These are phyloP conservation scores for Sus cebifrons DNA, from an alignment of 2,797 vertebrate genomes.

Conservation along the genomic window DNA sequence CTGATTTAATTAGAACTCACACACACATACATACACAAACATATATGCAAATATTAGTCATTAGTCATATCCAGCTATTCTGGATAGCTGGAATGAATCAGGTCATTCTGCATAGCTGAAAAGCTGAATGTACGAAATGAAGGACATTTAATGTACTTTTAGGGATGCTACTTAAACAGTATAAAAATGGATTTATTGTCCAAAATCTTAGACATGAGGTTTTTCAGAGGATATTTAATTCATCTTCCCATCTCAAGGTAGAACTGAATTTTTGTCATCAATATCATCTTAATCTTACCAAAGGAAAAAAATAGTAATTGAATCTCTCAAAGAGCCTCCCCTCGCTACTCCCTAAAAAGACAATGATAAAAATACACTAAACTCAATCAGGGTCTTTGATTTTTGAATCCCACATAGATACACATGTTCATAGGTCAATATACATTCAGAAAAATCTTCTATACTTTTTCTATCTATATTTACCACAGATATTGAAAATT, in stretches of 20 bases:
- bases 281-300: conserved; percentile 67
- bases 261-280: conserved; percentile 68
- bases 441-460: conserved; percentile 55
- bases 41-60: conserved; percentile 63
- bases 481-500: conserved; percentile 62
- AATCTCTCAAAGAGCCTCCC: conserved; percentile 40
- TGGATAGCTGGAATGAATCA: conserved; percentile 42
- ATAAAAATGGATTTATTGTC: conserved; percentile 66
- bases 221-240: conserved; percentile 66
- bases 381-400: conserved; percentile 50
- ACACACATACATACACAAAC: conserved; percentile 32
- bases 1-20: conserved; percentile 64
- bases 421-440: conserved; percentile 61
- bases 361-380: conserved; percentile 58
- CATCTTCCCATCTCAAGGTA: conserved; percentile 69
- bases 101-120: conserved; percentile 34
- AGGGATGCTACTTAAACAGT: conserved; percentile 31
- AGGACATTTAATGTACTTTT: conserved; percentile 48
- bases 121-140: conserved; percentile 58
- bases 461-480: conserved; percentile 42
- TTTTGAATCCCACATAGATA: conserved; percentile 71
- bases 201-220: conserved; percentile 39
- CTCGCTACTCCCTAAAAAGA: conserved; percentile 50
- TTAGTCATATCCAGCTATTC: conserved; percentile 66
- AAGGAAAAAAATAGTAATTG: conserved; percentile 64